These are phyloP conservation scores for Polia nebulosa DNA, from an alignment of 2,888 invertebrate species.

Conservation along the genomic window DNA sequence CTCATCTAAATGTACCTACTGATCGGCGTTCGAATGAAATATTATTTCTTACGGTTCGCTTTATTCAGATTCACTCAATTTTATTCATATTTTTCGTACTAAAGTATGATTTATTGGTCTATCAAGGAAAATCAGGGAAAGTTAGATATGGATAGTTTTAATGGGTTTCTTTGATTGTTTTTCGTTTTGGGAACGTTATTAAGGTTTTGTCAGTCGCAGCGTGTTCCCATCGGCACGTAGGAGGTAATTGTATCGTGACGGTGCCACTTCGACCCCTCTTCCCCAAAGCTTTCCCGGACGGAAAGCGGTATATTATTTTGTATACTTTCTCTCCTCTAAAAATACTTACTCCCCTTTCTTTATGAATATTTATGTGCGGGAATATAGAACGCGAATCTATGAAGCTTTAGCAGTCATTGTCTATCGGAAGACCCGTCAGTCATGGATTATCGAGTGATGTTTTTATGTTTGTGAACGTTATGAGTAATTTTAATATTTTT, in stretches of 20 bases:
- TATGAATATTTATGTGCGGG: conserved; percentile 65
- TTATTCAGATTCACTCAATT: conserved; percentile 68
- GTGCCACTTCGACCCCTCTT: conserved; percentile 71
- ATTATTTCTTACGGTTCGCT: conserved; percentile 71
- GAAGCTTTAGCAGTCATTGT: conserved; percentile 48
- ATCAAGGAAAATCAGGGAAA: conserved; percentile 56
- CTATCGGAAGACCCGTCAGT: conserved; percentile 35
- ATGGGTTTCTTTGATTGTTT: conserved; percentile 36
- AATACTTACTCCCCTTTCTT: conserved; percentile 60
- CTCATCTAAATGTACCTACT: conserved; percentile 78
- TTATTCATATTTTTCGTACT: conserved; percentile 68
- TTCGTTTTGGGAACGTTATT: conserved; percentile 61
- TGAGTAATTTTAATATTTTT: not conserved
- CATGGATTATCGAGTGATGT: conserved; percentile 18
- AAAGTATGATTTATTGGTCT: conserved; percentile 66
- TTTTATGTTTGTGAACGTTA: conserved; percentile 1
- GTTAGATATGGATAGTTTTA: conserved; percentile 45
- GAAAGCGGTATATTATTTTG: conserved; percentile 70
- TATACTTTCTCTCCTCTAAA: conserved; percentile 60
- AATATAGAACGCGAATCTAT: conserved; percentile 55
- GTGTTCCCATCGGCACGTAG: conserved; percentile 62
- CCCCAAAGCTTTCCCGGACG: conserved; percentile 65
- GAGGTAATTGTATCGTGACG: conserved; percentile 80
- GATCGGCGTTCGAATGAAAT: conserved; percentile 77
- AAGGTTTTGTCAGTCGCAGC: conserved; percentile 74